Percentiles rank a stretch among this genome's conserved stretches.
Conservation (phyloP, 2,888 invertebrate genomes). For the Elmis aenea region DNA sequence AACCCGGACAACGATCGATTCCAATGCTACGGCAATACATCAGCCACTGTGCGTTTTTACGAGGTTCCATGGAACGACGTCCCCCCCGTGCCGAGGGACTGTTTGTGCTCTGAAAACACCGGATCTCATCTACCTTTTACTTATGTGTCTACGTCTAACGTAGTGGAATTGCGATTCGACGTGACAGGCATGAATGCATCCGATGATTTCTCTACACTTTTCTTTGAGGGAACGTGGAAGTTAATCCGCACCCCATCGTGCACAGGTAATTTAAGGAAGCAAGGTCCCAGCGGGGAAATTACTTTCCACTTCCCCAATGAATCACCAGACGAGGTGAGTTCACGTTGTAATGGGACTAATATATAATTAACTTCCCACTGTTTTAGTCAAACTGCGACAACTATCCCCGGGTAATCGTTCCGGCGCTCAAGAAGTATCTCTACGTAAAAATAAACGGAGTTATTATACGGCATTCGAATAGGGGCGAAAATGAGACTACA, state of each 20-base stretch:
- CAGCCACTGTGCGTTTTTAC: conserved; percentile 67
- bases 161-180: conserved; percentile 76
- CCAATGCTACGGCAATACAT: conserved; percentile 66
- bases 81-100: conserved; percentile 70
- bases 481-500: conserved; percentile 56
- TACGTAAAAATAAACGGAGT: conserved; percentile 73
- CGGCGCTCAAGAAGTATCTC: conserved; percentile 67
- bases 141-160: conserved; percentile 69
- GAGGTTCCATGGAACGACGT: conserved; percentile 71
- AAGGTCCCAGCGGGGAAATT: conserved; percentile 74
- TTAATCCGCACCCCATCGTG: conserved; percentile 69
- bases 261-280: conserved; percentile 62
- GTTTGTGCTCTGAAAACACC: conserved; percentile 63
- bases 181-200: conserved; percentile 78
- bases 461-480: conserved; percentile 42
- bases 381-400: conserved; percentile 73
- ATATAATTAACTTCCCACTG: too few relatives aligned
- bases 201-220: conserved; percentile 79
- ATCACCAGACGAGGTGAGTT: conserved; percentile 36
- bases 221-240: conserved; percentile 80
- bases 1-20: conserved; percentile 64
- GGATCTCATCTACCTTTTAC: conserved; percentile 57
- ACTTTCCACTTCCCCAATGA: conserved; percentile 49
- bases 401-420: conserved; percentile 76
- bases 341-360: too few relatives aligned